A percentile compares a stretch with the other conserved stretches of the same genome.
Conservation (phyloP, 2,888 invertebrate genomes). For the Therioaphis trifolii region DNA sequence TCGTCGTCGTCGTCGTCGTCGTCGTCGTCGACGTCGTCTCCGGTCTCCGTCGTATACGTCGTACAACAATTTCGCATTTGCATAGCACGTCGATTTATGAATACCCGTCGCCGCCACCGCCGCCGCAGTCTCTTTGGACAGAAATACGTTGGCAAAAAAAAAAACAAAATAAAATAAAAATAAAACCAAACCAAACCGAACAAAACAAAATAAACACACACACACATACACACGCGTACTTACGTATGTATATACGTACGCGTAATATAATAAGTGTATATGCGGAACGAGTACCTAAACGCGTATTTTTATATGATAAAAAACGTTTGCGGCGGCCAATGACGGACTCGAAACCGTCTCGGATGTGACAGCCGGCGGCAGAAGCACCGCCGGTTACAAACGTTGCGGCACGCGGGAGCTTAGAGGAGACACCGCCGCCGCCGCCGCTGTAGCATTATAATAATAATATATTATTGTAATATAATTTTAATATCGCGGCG, state of each 20-base stretch:
- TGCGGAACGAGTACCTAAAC: not conserved
- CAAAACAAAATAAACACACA: slow-evolving; percentile 1
- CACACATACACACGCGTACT: not conserved
- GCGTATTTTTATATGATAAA: not conserved
- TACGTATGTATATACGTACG: not conserved
- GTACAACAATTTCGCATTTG: slow-evolving; percentile 60
- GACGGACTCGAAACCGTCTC: slow-evolving; percentile 54
- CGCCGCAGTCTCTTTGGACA: slow-evolving; percentile 45
- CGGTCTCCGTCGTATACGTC: no score
- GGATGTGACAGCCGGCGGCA: slow-evolving; percentile 35
- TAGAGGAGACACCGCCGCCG: no score
- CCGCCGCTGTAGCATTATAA: no score
- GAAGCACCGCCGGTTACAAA: not conserved
- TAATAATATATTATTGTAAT: no score
- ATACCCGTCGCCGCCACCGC: slow-evolving; percentile 59
- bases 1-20: slow-evolving; percentile 18
- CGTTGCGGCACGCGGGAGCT: not conserved
- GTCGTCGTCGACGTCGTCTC: slow-evolving; percentile 37
- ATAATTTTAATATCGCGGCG: no score
- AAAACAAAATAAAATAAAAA: not conserved
- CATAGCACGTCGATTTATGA: slow-evolving; percentile 62
- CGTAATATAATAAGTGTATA: not conserved
- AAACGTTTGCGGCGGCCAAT: not conserved
- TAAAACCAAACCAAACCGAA: not conserved
- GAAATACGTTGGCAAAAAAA: slow-evolving; percentile 35